Evolutionary conservation across 2,888 invertebrate genomes (phyloP).

Genomic region (Urechis unicinctus): DNA sequence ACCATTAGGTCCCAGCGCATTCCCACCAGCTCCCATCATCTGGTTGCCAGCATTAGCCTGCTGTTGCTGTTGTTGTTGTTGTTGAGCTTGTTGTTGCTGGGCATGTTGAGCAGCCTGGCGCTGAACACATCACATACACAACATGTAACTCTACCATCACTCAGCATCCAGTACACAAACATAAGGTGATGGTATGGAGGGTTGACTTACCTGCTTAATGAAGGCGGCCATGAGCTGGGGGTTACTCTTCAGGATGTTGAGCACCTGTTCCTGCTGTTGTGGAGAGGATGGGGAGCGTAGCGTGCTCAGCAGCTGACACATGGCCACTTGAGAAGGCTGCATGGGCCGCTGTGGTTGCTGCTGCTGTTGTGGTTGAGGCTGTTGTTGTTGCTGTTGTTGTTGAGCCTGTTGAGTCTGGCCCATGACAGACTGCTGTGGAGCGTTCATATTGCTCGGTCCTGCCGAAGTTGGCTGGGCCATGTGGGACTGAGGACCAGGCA

Average conservation of each 20-base stretch:
- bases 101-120: conserved; percentile 3
- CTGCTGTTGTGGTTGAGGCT: neutral
- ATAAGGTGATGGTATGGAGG: neutral
- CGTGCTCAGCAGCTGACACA: conserved; percentile 73
- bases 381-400: conserved; percentile 6
- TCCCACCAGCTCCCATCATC: neutral
- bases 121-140: neutral
- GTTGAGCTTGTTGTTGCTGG: conserved; percentile 19
- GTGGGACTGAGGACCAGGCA: too few relatives aligned
- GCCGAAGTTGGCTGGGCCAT: too few relatives aligned
- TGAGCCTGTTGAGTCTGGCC: too few relatives aligned
- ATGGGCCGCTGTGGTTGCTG: conserved; percentile 21
- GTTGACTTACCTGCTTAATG: conserved; percentile 72
- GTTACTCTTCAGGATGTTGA: conserved; percentile 85
- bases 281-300: conserved; percentile 82
- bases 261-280: conserved; percentile 81
- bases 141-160: neutral
- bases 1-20: conserved; percentile 12
- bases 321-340: conserved; percentile 52
- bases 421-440: too few relatives aligned
- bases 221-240: conserved; percentile 93
- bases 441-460: conserved; percentile 3
- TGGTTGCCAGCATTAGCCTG: conserved; percentile 35
- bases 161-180: too few relatives aligned
- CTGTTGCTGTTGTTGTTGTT: conserved; percentile 48